Evolutionary conservation across 2,113 vertebrate species (phyloP).

Genomic region (Butastur rufipennis): DNA sequence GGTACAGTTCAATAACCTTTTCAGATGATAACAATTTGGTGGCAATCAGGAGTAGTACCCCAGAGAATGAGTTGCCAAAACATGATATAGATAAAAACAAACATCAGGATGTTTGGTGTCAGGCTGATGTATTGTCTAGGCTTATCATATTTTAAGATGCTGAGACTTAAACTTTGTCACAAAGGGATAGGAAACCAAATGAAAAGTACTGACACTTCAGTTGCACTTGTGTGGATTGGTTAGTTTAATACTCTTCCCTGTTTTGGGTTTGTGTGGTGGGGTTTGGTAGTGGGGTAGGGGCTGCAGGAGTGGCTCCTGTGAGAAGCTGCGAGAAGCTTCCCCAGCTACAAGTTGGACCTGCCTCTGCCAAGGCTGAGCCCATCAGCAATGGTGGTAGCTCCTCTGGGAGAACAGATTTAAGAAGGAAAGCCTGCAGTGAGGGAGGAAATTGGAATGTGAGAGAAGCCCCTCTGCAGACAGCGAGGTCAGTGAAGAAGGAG

Average conservation of each 20-base stretch:
- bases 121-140: neutral
- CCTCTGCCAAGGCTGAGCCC: no score
- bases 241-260: neutral
- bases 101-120: neutral
- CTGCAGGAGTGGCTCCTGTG: no score
- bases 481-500: no score
- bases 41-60: neutral
- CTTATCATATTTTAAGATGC: neutral
- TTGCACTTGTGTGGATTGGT: neutral
- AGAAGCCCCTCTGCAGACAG: no score
- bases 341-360: no score
- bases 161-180: neutral
- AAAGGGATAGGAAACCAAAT: neutral
- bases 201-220: neutral
- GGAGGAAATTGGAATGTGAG: no score
- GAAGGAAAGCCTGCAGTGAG: no score
- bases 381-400: no score
- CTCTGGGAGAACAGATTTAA: no score
- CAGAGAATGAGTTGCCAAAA: neutral
- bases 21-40: conserved; percentile 4
- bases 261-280: no score
- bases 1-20: conserved; percentile 52
- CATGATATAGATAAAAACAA: conserved; percentile 14
- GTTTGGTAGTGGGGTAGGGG: no score
- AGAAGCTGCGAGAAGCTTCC: no score